Evolutionary conservation across 2,113 vertebrate species (phyloP).

Genomic region (Bucco capensis): DNA sequence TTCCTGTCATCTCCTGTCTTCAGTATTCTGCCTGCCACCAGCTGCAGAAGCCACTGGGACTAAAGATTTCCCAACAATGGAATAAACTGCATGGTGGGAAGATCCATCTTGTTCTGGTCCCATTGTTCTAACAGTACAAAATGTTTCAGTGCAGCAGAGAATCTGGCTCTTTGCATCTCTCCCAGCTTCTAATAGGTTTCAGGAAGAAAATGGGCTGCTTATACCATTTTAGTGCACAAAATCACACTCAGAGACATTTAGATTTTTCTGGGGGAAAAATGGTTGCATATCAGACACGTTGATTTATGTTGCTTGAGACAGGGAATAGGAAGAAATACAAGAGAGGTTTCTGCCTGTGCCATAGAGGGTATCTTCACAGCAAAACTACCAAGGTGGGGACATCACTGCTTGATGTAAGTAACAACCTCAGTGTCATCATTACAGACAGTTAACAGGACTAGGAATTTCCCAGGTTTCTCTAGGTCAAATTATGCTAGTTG

Average conservation of each 20-base stretch:
- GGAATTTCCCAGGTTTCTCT: neutral
- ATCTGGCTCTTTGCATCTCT: conserved; percentile 1
- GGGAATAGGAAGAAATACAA: neutral
- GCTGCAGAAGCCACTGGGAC: conserved; percentile 32
- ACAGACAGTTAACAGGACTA: neutral
- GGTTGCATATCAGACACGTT: neutral
- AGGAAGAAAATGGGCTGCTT: neutral
- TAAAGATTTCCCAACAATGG: conserved; percentile 28
- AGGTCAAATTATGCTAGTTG: neutral
- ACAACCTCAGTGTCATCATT: neutral
- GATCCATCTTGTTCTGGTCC: conserved; percentile 7
- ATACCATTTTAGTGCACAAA: neutral
- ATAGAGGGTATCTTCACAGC: neutral
- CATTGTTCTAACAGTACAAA: conserved; percentile 44
- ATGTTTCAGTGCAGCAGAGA: conserved; percentile 17
- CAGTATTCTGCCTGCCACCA: neutral
- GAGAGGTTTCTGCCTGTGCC: neutral
- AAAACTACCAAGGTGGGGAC: neutral
- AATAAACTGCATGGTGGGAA: neutral
- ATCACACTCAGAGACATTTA: neutral
- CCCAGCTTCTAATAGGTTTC: neutral
- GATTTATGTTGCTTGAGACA: neutral
- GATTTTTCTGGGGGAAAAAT: neutral
- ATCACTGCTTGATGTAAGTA: neutral
- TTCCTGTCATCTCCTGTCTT: conserved; percentile 38